phyloP scores from a whole-genome alignment of 1,140 invertebrate genomes.

The Trichonephila clavipes region DNA sequence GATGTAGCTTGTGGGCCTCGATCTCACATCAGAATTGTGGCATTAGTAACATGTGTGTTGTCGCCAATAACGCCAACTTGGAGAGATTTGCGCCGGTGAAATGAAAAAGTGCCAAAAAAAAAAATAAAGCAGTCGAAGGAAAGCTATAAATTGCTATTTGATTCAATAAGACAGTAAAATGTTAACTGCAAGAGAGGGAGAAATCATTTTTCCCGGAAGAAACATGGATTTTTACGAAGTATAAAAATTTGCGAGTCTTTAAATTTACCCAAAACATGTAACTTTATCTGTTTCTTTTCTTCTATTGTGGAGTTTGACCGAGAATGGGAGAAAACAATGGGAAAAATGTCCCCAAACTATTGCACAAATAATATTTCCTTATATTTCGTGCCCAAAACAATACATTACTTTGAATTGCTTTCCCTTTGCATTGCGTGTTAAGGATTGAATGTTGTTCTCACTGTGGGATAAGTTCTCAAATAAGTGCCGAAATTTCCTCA shows the following conservation, averaged over 20 bases:
- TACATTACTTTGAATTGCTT: neutral
- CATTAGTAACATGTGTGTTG: no score
- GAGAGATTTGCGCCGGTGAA: no score
- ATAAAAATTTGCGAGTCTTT: neutral
- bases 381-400: neutral
- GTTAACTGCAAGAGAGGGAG: neutral
- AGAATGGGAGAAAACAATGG: neutral
- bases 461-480: neutral
- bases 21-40: no score
- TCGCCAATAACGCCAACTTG: no score
- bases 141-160: no score
- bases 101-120: no score
- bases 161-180: no score
- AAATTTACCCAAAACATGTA: neutral
- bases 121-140: no score
- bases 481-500: neutral
- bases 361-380: conserved; percentile 20
- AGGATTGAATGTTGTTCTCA: neutral
- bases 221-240: neutral
- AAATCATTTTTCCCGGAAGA: neutral
- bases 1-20: no score
- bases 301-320: neutral
- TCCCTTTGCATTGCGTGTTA: neutral
- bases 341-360: neutral
- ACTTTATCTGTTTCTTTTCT: neutral